These are phyloP conservation scores for Chelonia mydas DNA, from an alignment of 2,797 vertebrate genomes.

Conservation along the genomic window DNA sequence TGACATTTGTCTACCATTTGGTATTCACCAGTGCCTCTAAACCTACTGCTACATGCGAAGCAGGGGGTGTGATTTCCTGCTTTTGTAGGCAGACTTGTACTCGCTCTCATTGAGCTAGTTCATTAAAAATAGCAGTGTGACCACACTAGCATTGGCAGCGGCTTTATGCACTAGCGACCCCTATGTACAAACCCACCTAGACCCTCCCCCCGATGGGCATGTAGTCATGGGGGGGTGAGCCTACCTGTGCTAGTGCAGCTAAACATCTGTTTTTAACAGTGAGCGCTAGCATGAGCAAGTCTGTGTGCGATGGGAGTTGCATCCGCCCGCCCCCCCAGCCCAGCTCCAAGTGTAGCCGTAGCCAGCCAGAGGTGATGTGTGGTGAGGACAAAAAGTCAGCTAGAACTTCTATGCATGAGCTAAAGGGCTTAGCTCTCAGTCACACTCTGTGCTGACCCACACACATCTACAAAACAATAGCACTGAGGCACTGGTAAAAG, in stretches of 20 bases:
- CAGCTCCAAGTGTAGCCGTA: no score
- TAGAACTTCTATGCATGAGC: neutral
- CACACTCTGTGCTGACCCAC: neutral
- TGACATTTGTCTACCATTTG: neutral
- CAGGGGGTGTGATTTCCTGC: neutral
- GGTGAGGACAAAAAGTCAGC: neutral
- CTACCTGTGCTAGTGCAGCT: neutral
- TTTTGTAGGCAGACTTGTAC: neutral
- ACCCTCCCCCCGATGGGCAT: no score
- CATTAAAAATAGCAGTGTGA: neutral
- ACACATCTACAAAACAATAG: neutral
- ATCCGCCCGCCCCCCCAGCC: fast-evolving
- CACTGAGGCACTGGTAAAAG: neutral
- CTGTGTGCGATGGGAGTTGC: no score
- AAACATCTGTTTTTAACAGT: neutral
- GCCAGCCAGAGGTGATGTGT: neutral
- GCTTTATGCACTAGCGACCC: neutral
- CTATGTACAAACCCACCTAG: neutral
- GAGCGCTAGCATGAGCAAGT: no score
- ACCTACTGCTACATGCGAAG: neutral
- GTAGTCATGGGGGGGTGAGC: no score
- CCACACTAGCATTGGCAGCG: neutral
- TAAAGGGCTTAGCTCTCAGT: neutral
- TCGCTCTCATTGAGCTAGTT: neutral
- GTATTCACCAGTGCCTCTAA: neutral